Percentiles rank a stretch among this genome's conserved stretches.
phyloP scores from a whole-genome alignment of 2,113 vertebrate genomes.

The Beaufortia kweichowensis region DNA sequence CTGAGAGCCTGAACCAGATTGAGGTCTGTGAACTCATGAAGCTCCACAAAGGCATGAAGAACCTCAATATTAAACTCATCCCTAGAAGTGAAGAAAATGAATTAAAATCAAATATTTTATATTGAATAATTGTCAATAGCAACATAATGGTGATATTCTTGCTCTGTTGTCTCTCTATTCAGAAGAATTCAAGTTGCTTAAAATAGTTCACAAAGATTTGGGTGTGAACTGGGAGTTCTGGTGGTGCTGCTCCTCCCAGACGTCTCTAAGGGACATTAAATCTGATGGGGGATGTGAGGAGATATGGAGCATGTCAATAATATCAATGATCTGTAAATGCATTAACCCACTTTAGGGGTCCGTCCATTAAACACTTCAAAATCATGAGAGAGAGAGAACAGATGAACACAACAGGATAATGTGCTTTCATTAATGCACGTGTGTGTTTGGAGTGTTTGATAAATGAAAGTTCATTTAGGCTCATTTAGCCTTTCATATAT shows the following conservation, averaged over 20 bases:
- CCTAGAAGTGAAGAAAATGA: slow-evolving; percentile 67
- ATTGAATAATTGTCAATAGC: background rate
- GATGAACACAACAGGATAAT: background rate
- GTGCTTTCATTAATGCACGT: background rate
- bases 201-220: too few species aligned
- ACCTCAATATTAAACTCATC: slow-evolving; percentile 95
- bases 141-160: too few species aligned
- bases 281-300: slow-evolving; percentile 27
- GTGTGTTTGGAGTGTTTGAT: background rate
- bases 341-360: slow-evolving; percentile 46
- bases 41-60: slow-evolving; percentile 91
- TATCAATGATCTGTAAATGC: slow-evolving; percentile 37
- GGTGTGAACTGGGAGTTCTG: background rate
- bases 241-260: slow-evolving; percentile 21
- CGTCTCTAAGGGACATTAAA: slow-evolving; percentile 28
- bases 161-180: too few species aligned
- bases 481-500: too few species aligned
- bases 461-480: too few species aligned
- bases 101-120: background rate
- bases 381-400: background rate
- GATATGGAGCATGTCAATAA: slow-evolving; percentile 42
- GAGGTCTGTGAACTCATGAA: slow-evolving; percentile 95
- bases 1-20: slow-evolving; percentile 88
- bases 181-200: too few species aligned
- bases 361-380: slow-evolving; percentile 17